Percentiles rank a stretch among this genome's conserved stretches.
Conservation (phyloP, 2,113 vertebrate genomes). For the Thomomys bottae region DNA sequence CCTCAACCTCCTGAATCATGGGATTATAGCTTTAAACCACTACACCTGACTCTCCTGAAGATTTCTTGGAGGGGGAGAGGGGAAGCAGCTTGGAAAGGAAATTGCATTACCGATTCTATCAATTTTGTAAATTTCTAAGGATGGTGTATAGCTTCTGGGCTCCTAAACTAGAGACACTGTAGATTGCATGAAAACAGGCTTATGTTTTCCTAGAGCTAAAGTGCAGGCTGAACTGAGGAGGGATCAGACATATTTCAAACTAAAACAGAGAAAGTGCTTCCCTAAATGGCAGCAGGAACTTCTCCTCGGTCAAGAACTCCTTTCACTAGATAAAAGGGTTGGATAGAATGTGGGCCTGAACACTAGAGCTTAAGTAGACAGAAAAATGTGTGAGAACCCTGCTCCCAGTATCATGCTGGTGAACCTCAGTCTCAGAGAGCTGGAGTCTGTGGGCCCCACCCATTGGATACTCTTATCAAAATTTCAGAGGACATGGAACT, state of each 20-base stretch:
- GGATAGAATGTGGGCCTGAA: neutral
- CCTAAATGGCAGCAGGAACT: neutral
- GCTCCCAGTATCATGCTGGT: neutral
- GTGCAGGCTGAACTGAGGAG: neutral
- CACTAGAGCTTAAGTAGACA: neutral
- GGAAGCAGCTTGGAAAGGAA: neutral
- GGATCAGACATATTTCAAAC: neutral
- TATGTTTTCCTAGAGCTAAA: neutral
- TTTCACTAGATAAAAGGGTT: neutral
- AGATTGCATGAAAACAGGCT: neutral
- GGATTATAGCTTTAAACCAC: too few relatives aligned
- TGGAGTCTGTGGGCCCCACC: neutral
- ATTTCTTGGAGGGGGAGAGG: neutral
- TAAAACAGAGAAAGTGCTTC: neutral
- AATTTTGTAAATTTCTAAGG: neutral
- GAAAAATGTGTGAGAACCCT: neutral
- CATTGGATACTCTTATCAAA: neutral
- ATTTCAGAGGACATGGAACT: neutral
- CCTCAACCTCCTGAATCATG: too few relatives aligned
- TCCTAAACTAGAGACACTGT: neutral
- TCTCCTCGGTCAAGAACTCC: neutral
- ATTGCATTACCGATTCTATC: neutral
- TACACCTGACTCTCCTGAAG: neutral
- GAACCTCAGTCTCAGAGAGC: constrained; percentile 1
- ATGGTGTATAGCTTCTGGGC: neutral